phyloP scores from a whole-genome alignment of 2,888 invertebrate species.

The Leptodirus hochenwartii region DNA sequence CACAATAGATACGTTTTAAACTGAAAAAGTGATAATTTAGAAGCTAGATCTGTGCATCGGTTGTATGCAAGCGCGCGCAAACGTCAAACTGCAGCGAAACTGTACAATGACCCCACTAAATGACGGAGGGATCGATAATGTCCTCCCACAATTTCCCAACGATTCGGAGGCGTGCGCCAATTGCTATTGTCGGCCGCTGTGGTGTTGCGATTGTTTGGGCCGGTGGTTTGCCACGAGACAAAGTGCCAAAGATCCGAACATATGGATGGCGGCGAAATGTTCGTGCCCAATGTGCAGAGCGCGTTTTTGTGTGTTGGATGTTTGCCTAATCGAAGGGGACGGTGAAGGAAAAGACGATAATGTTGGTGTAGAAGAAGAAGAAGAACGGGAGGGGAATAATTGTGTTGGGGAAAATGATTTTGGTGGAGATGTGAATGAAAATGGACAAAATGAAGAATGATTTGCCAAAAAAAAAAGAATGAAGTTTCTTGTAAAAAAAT shows the following conservation, averaged over 20 bases:
- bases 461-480: too few species aligned
- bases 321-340: conserved; percentile 29
- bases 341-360: too few species aligned
- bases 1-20: too few species aligned
- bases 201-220: conserved; percentile 74
- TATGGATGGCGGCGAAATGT: conserved; percentile 68
- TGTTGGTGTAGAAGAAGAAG: too few species aligned
- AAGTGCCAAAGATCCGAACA: conserved; percentile 43
- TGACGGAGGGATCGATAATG: conserved; percentile 17
- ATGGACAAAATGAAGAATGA: too few species aligned
- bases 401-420: too few species aligned
- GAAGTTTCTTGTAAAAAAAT: too few species aligned
- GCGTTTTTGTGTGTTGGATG: conserved; percentile 70
- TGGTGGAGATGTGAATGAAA: too few species aligned
- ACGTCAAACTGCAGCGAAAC: conserved; percentile 58
- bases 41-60: conserved; percentile 72
- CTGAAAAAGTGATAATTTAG: too few species aligned
- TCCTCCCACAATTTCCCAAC: too few species aligned
- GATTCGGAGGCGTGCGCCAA: conserved; percentile 29
- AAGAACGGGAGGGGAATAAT: too few species aligned
- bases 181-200: conserved; percentile 71
- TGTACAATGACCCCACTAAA: conserved; percentile 27
- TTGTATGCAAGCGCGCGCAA: conserved; percentile 63
- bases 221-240: conserved; percentile 81
- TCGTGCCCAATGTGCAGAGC: conserved; percentile 80